Base-by-base conservation (phyloP, 2,888 invertebrate species). In the Mycalesis mineus region DNA sequence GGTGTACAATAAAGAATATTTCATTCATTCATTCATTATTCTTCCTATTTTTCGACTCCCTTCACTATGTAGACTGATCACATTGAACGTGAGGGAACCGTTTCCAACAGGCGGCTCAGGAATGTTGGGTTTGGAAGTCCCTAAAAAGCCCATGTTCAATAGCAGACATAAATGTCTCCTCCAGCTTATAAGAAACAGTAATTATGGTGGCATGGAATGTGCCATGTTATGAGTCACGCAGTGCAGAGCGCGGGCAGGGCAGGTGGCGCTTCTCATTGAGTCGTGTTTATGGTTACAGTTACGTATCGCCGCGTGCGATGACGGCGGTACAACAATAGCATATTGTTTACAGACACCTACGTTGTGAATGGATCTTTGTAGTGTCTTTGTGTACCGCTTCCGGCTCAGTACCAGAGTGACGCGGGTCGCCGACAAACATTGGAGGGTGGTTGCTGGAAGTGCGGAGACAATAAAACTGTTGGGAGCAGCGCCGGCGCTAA, bases 401-500 rank as follows among this genome's bases (percentile, higher is more conserved):
- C 47, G 47, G 47, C 33, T 47, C 31, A 2, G 9, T 15, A 8
- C 7, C 31, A 1, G n/a, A n/a, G 11, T 37, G 37, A n/a, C 11
- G 13, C 42, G 45, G 31, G 33, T 11, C 11, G 14, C 14, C 47
- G 33, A 33, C 33, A 31, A 47, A 47, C 13, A 33, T 15, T 47
- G 15, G 33, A 11, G 45, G 47, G 47, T 15, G 47, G 33, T 47
- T 47, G 6, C 11, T 15, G 11, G 47, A 47, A 47, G 15, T 33
- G 11, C 31, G 31, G 11, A 29, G 29, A 33, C 33, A 47, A 33
- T 47, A 47, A 14, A 14, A 15, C 9, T 15, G 47, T 33, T 47
- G 15, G 47, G 8, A n/a, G 47, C 28, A 31, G 45, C 45, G 45
- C 45, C 45, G 45, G 45, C 45, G 45, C 45, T 31, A 8, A 7